These are phyloP conservation scores for Lasioglossum morio DNA, from an alignment of 2,888 invertebrate genomes.

Conservation along the genomic window DNA sequence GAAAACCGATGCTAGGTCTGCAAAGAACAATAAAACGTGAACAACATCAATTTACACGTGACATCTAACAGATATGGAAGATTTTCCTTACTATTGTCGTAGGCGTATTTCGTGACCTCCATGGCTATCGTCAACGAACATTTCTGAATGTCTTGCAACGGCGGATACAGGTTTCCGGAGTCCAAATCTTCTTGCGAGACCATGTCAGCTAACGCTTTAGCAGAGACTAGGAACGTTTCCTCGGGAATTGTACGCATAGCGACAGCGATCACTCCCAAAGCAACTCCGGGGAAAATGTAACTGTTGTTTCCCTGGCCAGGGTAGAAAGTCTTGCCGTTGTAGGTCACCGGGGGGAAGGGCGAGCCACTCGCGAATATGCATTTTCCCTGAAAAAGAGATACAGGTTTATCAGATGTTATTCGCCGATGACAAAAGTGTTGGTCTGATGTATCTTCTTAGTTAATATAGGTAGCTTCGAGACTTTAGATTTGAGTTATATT, in stretches of 20 bases:
- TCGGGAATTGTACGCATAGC: constrained; percentile 96
- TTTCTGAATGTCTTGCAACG: constrained; percentile 92
- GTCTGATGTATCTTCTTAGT: no score
- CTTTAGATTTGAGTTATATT: not conserved
- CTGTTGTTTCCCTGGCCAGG: constrained; percentile 99
- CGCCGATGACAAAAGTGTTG: not conserved
- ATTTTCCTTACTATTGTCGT: constrained; percentile 87
- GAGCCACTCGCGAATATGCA: constrained; percentile 98
- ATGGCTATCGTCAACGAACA: constrained; percentile 95
- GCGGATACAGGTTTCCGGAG: constrained; percentile 96
- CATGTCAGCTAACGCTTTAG: constrained; percentile 92
- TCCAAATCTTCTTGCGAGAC: constrained; percentile 93
- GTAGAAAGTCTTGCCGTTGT: constrained; percentile 91
- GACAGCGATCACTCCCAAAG: constrained; percentile 95
- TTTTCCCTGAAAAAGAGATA: constrained; percentile 88
- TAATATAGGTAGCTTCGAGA: not conserved
- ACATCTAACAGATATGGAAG: not conserved
- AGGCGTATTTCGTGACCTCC: constrained; percentile 93
- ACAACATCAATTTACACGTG: not conserved
- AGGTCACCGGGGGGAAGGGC: constrained; percentile 95
- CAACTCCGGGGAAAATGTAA: constrained; percentile 98
- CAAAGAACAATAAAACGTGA: not conserved
- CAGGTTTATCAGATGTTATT: not conserved
- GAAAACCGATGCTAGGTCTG: constrained; percentile 91
- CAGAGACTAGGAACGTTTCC: constrained; percentile 95